phyloP scores from a whole-genome alignment of 53 echinoderm and acorn worm species.

The Holothuria scabra region DNA sequence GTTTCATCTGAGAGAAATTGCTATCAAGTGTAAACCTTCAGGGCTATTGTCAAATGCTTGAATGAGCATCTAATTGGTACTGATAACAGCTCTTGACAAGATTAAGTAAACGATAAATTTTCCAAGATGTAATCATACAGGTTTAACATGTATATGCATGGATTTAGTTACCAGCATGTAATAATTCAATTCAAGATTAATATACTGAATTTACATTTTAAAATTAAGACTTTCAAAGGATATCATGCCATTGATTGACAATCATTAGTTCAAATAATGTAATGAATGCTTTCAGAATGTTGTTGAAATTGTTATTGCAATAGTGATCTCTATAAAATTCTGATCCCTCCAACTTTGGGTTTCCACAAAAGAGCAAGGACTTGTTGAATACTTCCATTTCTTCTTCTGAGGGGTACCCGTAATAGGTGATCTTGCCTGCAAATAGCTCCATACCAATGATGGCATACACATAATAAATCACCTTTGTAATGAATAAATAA shows the following conservation, averaged over 20 bases:
- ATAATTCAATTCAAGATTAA: too few relatives aligned
- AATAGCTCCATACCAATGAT: conserved; percentile 93
- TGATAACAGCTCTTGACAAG: too few relatives aligned
- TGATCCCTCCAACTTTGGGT: conserved; percentile 67
- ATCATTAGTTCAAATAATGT: conserved; percentile 88
- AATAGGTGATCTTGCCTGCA: conserved; percentile 65
- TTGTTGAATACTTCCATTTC: conserved; percentile 20
- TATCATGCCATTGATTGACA: conserved; percentile 99
- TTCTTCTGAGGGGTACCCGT: conserved; percentile 71
- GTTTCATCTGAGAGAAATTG: too few relatives aligned
- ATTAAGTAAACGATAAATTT: too few relatives aligned
- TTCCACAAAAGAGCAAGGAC: conserved; percentile 77
- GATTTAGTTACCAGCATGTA: too few relatives aligned
- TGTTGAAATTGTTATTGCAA: conserved; percentile 99
- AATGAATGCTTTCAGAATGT: conserved; percentile 84
- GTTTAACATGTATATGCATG: too few relatives aligned
- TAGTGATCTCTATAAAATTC: conserved; percentile 89
- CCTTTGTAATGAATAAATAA: conserved; percentile 44
- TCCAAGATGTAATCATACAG: too few relatives aligned
- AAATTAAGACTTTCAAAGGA: conserved; percentile 66
- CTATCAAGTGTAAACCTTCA: too few relatives aligned
- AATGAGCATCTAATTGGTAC: too few relatives aligned
- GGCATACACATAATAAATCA: conserved; percentile 84
- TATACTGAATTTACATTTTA: too few relatives aligned
- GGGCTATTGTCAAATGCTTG: too few relatives aligned